Conservation (phyloP, 2,113 vertebrate species). For the Cairina moschata region DNA sequence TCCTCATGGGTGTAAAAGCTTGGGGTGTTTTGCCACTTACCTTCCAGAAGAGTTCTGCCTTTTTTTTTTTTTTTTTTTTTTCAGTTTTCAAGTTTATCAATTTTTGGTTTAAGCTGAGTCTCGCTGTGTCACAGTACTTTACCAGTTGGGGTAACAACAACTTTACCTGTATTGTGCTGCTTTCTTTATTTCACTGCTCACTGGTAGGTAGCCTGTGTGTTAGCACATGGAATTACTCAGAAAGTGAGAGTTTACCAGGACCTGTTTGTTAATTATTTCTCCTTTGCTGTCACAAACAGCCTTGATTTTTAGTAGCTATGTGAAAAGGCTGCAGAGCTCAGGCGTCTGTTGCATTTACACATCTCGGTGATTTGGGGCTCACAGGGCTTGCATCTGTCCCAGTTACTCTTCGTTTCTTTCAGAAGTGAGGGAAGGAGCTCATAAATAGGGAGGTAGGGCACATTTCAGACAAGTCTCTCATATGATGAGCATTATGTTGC, state of each 20-base stretch:
- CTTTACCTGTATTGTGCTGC: neutral
- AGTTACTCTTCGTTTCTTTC: neutral
- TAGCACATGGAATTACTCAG: neutral
- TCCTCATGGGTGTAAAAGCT: neutral
- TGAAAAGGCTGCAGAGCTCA: accelerated
- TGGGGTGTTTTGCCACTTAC: neutral
- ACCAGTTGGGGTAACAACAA: neutral
- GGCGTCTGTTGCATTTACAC: neutral
- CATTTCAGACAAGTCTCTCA: neutral
- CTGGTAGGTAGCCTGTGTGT: neutral
- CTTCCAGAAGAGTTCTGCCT: neutral
- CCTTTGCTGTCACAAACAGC: neutral
- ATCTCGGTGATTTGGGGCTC: neutral
- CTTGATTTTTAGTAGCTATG: neutral
- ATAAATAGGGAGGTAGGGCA: neutral
- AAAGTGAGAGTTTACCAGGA: neutral
- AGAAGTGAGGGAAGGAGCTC: neutral
- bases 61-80: neutral
- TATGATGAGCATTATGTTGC: neutral
- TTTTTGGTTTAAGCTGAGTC: neutral
- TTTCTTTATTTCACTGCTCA: neutral
- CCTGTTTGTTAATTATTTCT: neutral
- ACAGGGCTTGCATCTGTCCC: neutral
- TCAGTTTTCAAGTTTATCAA: neutral
- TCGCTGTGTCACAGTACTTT: neutral